A percentile compares a stretch with the other conserved stretches of the same genome.
Evolutionary conservation across 2,888 invertebrate genomes (phyloP).

Genomic region (Dryobota labecula): DNA sequence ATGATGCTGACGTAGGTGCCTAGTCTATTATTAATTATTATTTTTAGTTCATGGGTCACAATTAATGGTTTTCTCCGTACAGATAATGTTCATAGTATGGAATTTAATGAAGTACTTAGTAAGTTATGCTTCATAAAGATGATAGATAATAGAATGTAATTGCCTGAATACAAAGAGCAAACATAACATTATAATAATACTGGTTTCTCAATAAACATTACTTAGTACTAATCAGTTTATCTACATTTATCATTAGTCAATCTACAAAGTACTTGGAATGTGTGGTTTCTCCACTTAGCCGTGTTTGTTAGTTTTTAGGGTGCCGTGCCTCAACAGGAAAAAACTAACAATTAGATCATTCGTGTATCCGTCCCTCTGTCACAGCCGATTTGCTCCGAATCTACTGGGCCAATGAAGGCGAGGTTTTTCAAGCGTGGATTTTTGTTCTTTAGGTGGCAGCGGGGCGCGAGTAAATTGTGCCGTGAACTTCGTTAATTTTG

Average conservation of each 20-base stretch:
- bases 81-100: background rate
- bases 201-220: conserved; percentile 25
- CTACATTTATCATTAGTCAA: background rate
- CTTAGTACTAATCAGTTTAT: conserved; percentile 2
- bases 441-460: no score
- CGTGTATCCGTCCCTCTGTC: no score
- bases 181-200: conserved; percentile 3
- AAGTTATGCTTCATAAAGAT: conserved; percentile 18
- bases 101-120: background rate
- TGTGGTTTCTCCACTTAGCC: background rate
- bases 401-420: no score
- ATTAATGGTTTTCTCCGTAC: background rate
- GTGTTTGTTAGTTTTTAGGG: no score
- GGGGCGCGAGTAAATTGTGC: no score
- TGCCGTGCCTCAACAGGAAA: no score
- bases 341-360: no score
- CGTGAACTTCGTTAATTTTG: no score
- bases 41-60: conserved; percentile 13
- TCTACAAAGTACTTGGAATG: background rate
- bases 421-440: no score
- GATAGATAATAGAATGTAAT: conserved; percentile 31
- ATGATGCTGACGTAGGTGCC: background rate
- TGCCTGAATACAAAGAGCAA: conserved; percentile 34
- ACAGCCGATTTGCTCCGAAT: no score
- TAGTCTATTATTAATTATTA: conserved; percentile 1